Percentiles rank a stretch among this genome's conserved stretches.
These are phyloP conservation scores for Apoderus coryli DNA, from an alignment of 2,888 invertebrate genomes.

Conservation along the genomic window DNA sequence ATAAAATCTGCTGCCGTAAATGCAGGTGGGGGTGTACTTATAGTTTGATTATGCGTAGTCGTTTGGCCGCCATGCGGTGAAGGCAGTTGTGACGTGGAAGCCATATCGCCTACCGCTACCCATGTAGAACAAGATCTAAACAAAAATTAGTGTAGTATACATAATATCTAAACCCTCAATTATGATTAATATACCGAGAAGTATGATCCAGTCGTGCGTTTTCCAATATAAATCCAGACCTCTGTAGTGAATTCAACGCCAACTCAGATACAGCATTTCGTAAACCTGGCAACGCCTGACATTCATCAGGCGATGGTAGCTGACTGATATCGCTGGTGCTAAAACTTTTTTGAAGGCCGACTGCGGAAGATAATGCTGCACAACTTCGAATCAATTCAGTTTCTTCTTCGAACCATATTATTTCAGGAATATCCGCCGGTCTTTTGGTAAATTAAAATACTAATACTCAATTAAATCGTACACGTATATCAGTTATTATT, in stretches of 20 bases:
- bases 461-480: conserved; percentile 7
- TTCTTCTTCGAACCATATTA: conserved; percentile 57
- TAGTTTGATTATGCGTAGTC: conserved; percentile 19
- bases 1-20: conserved; percentile 54
- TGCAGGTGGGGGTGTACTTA: conserved; percentile 35
- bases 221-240: conserved; percentile 36
- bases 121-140: conserved; percentile 72
- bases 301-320: conserved; percentile 38
- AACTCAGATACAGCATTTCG: conserved; percentile 40
- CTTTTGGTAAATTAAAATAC: conserved; percentile 23
- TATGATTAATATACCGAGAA: conserved; percentile 20
- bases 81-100: conserved; percentile 64
- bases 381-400: conserved; percentile 67
- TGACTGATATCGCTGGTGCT: conserved; percentile 65
- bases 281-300: conserved; percentile 26
- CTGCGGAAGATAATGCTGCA: conserved; percentile 61
- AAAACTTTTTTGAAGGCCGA: conserved; percentile 72
- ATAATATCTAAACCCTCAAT: background rate
- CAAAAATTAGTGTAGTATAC: conserved; percentile 20
- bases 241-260: conserved; percentile 42
- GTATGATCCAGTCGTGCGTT: conserved; percentile 42
- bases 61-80: conserved; percentile 59
- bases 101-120: conserved; percentile 69
- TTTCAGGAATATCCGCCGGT: conserved; percentile 47
- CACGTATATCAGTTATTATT: conserved; percentile 7